These are phyloP conservation scores for Pangasius macronema DNA, from an alignment of 2,797 vertebrate genomes.

Conservation along the genomic window DNA sequence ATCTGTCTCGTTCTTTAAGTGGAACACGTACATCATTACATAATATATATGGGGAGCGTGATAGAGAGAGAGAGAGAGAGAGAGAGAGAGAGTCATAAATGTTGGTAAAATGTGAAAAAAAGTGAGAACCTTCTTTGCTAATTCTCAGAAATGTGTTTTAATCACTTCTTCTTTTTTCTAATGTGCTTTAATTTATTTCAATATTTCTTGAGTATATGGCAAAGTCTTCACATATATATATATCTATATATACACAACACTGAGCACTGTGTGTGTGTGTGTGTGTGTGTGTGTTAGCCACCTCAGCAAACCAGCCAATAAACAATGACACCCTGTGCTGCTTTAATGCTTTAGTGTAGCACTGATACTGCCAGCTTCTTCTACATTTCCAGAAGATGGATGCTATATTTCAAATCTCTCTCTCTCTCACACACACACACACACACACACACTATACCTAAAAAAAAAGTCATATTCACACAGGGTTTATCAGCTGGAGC, in stretches of 20 bases:
- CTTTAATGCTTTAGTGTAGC: constrained; percentile 55
- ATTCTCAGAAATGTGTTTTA: constrained; percentile 14
- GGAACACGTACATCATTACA: constrained; percentile 34
- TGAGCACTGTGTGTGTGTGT: constrained; percentile 5
- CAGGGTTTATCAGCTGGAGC: background rate
- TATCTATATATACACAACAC: background rate
- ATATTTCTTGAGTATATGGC: background rate
- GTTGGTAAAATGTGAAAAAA: constrained; percentile 9
- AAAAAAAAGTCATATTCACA: background rate
- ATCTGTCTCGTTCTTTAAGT: constrained; percentile 1
- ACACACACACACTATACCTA: background rate
- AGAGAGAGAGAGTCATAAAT: background rate
- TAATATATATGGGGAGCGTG: constrained; percentile 50
- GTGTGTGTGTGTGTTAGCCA: background rate
- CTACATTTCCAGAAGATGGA: background rate
- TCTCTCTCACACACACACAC: background rate
- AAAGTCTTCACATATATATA: background rate
- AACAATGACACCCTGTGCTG: constrained; percentile 37
- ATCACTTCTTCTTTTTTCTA: background rate
- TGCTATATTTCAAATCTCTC: background rate
- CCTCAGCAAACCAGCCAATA: constrained; percentile 6
- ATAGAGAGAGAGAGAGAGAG: background rate
- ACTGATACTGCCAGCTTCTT: constrained; percentile 47
- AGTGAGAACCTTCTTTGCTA: background rate
- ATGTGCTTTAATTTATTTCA: constrained; percentile 24